Evolutionary conservation across 2,113 vertebrate species (phyloP), one percentile per base, ranked within the genome.

Genomic region (Patagioenas fasciata): DNA sequence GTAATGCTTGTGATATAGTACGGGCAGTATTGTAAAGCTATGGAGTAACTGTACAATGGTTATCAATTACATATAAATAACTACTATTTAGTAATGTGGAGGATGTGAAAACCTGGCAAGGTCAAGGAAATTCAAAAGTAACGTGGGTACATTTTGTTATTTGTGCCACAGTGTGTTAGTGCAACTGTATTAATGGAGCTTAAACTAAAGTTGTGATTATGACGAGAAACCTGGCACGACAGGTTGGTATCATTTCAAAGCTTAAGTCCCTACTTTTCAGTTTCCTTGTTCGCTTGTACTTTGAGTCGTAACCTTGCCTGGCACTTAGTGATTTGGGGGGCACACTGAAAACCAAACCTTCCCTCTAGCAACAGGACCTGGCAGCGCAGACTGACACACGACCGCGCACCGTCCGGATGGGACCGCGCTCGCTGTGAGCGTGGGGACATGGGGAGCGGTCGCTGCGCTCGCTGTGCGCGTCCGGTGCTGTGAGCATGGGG

Each of bases 1-100:
- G 86, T 94, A 95, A 96, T 67, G 88, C 90, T 96, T 95, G 95
- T 97, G 96, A 95, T 92, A 89, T 96, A 95, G 95, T 96, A 87
- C 8, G 47, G 93, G 96, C 96, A 50, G 93, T 96, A 95, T 94
- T 96, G 92, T 96, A 91, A 91, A 96, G 95, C 93, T 93, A 89
- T 97, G 93, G 88, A 95, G 96, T 97, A 89, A 96, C 90, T 95
- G 94, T 96, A 60, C 82, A 80, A 92, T 95, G 94, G 89, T 92
- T 91, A 93, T 95, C 17, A 77, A 85, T 90, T 85, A 94, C 94
- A 85, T 94, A 88, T 83, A 89, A 94, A 90, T 95, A 89, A 93
- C 11, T 88, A 70, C 94, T 95, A 85, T 90, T 85, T 95, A 91
- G 89, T 94, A 72, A 92, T 61, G 88, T 92, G 96, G 77, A 79